Evolutionary conservation across 2,888 invertebrate genomes (phyloP).

Genomic region (Elmis aenea): DNA sequence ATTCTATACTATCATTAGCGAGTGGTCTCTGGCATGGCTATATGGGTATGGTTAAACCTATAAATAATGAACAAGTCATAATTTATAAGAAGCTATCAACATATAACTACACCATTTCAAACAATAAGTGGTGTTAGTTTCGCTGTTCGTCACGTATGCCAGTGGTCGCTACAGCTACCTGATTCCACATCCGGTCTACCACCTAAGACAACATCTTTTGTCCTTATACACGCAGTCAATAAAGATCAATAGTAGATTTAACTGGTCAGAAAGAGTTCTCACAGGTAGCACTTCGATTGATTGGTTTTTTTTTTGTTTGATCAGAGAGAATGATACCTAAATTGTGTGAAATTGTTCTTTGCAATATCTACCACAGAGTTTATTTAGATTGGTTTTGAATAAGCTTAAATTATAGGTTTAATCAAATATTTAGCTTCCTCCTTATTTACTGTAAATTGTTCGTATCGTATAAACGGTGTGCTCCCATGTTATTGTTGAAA

Average conservation of each 20-base stretch:
- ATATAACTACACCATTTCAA: conserved; percentile 27
- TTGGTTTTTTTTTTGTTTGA: conserved; percentile 29
- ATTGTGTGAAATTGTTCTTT: conserved; percentile 39
- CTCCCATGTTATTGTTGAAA: too few species aligned
- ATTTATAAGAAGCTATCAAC: too few species aligned
- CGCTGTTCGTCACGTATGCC: conserved; percentile 40
- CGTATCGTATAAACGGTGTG: too few species aligned
- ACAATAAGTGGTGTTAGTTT: conserved; percentile 35
- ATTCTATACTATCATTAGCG: too few species aligned
- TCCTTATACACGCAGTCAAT: conserved; percentile 17
- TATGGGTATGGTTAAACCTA: too few species aligned
- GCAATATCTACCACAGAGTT: conserved; percentile 29
- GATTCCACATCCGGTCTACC: conserved; percentile 46
- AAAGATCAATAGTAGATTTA: conserved; percentile 19
- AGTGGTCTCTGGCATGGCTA: too few species aligned
- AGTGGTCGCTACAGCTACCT: conserved; percentile 44
- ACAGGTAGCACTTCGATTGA: conserved; percentile 33
- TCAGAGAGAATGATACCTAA: conserved; percentile 29
- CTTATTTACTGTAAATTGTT: too few species aligned
- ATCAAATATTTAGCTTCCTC: conserved; percentile 12
- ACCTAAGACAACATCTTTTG: conserved; percentile 39
- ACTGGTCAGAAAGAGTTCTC: conserved; percentile 31
- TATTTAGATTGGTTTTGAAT: conserved; percentile 23
- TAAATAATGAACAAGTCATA: too few species aligned
- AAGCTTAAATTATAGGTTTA: conserved; percentile 22